phyloP scores from a whole-genome alignment of 2,888 invertebrate species.

The Papilio protenor region DNA sequence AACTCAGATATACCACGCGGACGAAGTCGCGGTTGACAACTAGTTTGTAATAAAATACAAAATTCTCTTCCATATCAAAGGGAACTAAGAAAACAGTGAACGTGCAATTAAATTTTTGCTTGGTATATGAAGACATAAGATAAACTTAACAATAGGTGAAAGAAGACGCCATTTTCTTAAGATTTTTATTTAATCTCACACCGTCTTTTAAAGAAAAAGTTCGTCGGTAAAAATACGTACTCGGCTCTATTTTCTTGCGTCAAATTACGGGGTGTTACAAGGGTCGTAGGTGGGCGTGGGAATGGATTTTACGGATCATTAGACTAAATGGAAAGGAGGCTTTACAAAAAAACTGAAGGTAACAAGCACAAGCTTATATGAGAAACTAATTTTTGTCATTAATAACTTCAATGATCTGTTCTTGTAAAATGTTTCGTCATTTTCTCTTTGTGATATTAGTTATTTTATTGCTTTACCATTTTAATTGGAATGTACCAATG shows the following conservation, averaged over 20 bases:
- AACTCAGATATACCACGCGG: too few species aligned
- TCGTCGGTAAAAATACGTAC: constrained; percentile 21
- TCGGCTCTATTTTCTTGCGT: constrained; percentile 58
- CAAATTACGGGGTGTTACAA: constrained; percentile 65
- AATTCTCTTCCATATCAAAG: background rate
- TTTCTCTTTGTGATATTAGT: background rate
- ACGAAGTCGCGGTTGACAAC: too few species aligned
- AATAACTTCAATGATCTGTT: background rate
- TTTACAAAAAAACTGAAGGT: constrained; percentile 61
- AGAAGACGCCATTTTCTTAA: background rate
- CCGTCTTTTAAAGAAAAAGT: constrained; percentile 25
- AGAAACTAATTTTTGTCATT: constrained; percentile 40
- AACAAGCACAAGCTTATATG: constrained; percentile 41
- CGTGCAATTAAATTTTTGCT: background rate
- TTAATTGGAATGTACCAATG: constrained; percentile 1
- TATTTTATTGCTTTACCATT: background rate
- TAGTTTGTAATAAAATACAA: too few species aligned
- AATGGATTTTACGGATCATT: constrained; percentile 77
- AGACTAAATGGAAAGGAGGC: constrained; percentile 64
- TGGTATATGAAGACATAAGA: background rate
- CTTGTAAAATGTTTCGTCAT: too few species aligned
- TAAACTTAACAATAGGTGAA: background rate
- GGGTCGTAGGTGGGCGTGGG: constrained; percentile 56
- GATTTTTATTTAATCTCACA: constrained; percentile 10
- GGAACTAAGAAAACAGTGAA: background rate